Evolutionary conservation across 2,797 vertebrate species (phyloP).

Genomic region (Pangasius mekongensis): DNA sequence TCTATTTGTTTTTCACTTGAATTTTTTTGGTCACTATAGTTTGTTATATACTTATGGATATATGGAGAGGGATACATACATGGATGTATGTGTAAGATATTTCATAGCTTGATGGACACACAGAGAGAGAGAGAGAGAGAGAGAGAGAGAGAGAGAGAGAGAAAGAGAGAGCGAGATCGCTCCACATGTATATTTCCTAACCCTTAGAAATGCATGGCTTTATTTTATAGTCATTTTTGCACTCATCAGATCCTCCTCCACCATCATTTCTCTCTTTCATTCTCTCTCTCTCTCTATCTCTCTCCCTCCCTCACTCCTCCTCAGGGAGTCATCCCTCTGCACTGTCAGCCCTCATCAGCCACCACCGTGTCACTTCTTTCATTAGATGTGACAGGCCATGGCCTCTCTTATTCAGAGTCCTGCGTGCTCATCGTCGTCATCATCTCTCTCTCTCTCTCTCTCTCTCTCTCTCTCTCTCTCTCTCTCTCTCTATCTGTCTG

Average conservation of each 20-base stretch:
- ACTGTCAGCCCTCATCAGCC: slow-evolving; percentile 76
- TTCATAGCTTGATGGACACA: neutral
- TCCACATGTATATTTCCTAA: neutral
- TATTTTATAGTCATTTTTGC: slow-evolving; percentile 8
- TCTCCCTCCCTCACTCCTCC: neutral
- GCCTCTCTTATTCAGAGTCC: slow-evolving; percentile 78
- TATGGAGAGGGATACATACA: neutral
- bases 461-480: neutral
- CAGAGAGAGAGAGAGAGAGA: neutral
- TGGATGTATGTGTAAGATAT: neutral
- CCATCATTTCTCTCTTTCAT: neutral
- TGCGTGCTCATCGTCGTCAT: slow-evolving; percentile 69
- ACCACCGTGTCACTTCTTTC: slow-evolving; percentile 69
- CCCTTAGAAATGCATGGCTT: neutral
- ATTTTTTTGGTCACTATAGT: neutral
- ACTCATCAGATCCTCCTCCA: neutral
- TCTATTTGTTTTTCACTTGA: neutral
- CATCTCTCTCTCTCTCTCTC: slow-evolving; percentile 39
- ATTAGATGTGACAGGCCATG: slow-evolving; percentile 77
- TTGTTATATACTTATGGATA: neutral
- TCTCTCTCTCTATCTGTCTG: slow-evolving; percentile 1
- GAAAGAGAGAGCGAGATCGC: neutral
- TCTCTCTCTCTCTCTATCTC: neutral
- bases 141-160: neutral
- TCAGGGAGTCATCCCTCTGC: slow-evolving; percentile 42